phyloP scores from a whole-genome alignment of 2,113 vertebrate genomes.

The human region DNA sequence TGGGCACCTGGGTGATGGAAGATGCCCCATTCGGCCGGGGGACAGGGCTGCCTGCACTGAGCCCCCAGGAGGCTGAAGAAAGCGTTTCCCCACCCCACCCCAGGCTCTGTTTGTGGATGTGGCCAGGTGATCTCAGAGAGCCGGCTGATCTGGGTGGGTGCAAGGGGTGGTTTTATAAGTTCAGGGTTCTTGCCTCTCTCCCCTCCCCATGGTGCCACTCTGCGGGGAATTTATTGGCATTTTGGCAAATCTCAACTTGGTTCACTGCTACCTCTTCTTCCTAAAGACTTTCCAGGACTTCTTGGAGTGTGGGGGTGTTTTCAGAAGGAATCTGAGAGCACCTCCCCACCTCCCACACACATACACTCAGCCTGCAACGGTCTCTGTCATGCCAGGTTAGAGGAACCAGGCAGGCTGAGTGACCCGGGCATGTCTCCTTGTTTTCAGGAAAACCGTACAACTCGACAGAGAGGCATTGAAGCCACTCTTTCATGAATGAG shows the following conservation, averaged over 20 bases:
- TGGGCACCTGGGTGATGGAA: not conserved
- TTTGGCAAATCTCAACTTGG: not conserved
- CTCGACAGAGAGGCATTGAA: not conserved
- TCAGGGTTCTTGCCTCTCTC: not conserved
- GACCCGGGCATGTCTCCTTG: accelerated
- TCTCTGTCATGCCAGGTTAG: accelerated
- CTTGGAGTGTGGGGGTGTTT: too few relatives aligned
- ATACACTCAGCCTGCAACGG: too few relatives aligned
- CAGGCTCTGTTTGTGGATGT: not conserved
- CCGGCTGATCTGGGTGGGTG: accelerated
- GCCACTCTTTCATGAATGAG: not conserved
- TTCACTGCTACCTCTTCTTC: not conserved
- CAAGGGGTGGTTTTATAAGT: accelerated
- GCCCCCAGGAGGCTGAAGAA: not conserved
- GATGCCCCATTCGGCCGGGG: accelerated
- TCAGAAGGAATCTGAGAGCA: not conserved
- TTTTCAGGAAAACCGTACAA: not conserved
- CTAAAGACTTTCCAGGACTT: not conserved
- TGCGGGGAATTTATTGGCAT: not conserved
- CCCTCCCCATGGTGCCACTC: accelerated
- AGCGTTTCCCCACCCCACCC: not conserved
- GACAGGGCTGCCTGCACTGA: too few relatives aligned
- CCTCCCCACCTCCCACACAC: not conserved
- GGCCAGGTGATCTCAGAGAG: not conserved
- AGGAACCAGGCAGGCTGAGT: too few relatives aligned